Percentiles rank a stretch among this genome's conserved stretches.
Evolutionary conservation across 2,888 invertebrate species (phyloP).

Genomic region (Chymomyza fuscimana): DNA sequence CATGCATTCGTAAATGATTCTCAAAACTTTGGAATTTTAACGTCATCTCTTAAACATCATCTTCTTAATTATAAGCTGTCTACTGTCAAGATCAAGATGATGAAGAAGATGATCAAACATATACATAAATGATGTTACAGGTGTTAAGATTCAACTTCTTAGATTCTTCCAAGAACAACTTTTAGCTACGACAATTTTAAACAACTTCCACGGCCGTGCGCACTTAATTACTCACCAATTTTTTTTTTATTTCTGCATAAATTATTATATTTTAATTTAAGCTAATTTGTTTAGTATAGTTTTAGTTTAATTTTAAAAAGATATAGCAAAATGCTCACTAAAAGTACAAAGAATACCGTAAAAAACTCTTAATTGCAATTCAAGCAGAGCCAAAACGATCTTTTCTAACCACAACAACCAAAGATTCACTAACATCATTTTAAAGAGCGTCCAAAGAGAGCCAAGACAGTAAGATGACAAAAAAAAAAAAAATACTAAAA

Average conservation of each 20-base stretch:
- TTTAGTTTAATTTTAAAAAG: slow-evolving; percentile 30
- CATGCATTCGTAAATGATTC: too few species aligned
- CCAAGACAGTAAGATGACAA: slow-evolving; percentile 10
- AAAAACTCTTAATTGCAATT: slow-evolving; percentile 41
- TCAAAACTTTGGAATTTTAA: too few species aligned
- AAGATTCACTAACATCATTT: slow-evolving; percentile 58
- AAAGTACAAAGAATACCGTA: slow-evolving; percentile 27
- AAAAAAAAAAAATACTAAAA: slow-evolving; percentile 19
- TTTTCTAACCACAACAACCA: slow-evolving; percentile 77
- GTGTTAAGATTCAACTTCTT: too few species aligned
- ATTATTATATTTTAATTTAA: slow-evolving; percentile 4
- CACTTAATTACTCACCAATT: slow-evolving; percentile 7
- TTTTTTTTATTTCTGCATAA: background rate
- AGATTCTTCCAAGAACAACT: too few species aligned
- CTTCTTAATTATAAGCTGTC: too few species aligned
- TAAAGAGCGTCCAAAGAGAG: slow-evolving; percentile 26
- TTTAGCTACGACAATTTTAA: background rate
- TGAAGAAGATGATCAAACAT: too few species aligned
- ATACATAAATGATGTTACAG: too few species aligned
- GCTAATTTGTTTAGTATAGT: slow-evolving; percentile 20
- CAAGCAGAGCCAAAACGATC: slow-evolving; percentile 65
- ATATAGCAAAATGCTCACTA: slow-evolving; percentile 60
- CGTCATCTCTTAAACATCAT: too few species aligned
- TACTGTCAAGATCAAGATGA: too few species aligned
- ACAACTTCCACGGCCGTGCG: slow-evolving; percentile 38